phyloP scores from a whole-genome alignment of 2,888 invertebrate species.

The Diaperis boleti region DNA sequence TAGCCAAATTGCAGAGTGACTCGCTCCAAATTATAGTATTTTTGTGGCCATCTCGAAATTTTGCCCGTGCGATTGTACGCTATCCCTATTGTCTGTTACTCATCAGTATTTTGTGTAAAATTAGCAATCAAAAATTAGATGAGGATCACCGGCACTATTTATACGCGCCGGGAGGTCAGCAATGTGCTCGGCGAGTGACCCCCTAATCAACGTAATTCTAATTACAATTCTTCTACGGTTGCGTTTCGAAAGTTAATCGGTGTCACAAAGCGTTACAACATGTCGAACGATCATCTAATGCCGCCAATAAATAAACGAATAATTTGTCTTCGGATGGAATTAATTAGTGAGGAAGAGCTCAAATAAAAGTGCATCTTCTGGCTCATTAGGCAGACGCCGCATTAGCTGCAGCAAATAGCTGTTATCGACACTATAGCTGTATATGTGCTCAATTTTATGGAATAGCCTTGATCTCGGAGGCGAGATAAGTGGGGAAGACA shows the following conservation, averaged over 20 bases:
- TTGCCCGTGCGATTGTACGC: background rate
- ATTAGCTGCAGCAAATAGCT: too few relatives aligned
- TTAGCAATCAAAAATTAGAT: background rate
- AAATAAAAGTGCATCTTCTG: too few relatives aligned
- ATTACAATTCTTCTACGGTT: background rate
- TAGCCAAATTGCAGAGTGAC: background rate
- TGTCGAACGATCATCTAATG: background rate
- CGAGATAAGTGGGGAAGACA: too few relatives aligned
- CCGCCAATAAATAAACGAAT: background rate
- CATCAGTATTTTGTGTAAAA: background rate
- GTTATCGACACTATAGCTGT: too few relatives aligned
- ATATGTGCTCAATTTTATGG: too few relatives aligned
- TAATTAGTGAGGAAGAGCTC: too few relatives aligned
- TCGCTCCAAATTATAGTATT: background rate
- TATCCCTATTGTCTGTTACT: too few relatives aligned
- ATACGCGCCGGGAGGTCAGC: too few relatives aligned
- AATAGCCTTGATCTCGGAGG: too few relatives aligned
- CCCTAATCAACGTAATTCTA: background rate
- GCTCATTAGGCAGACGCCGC: too few relatives aligned
- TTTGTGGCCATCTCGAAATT: background rate
- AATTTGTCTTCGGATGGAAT: background rate
- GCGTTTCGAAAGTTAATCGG: background rate
- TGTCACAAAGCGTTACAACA: background rate
- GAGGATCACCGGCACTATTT: background rate
- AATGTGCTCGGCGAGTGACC: too few relatives aligned